A percentile compares a stretch with the other conserved stretches of the same genome.
phyloP scores from a whole-genome alignment of 1,140 invertebrate genomes.

The Cherax quadricarinatus region DNA sequence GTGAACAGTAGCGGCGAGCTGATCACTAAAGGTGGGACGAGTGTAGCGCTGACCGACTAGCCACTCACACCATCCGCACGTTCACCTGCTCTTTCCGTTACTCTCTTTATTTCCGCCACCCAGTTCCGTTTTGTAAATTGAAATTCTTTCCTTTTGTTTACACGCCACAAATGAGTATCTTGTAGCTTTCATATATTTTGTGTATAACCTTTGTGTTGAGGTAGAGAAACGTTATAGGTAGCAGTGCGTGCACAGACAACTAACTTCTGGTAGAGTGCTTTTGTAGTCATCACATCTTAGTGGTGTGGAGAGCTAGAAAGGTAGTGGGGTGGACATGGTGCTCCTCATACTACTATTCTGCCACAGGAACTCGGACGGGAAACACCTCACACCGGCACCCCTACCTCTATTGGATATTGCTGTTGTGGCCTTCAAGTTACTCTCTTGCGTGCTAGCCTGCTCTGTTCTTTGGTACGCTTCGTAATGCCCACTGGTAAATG shows the following conservation, averaged over 20 bases:
- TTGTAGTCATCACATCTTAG: not conserved
- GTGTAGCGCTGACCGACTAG: not conserved
- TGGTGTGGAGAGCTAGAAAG: not conserved
- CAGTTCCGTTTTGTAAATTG: not conserved
- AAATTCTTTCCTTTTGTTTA: not conserved
- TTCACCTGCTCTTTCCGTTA: not conserved
- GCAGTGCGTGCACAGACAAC: too few species aligned
- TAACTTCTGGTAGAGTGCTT: not conserved
- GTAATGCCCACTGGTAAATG: too few species aligned
- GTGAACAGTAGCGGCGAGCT: not conserved
- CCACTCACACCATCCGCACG: too few species aligned
- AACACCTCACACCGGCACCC: too few species aligned
- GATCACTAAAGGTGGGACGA: not conserved
- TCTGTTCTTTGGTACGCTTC: too few species aligned
- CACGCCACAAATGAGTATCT: not conserved
- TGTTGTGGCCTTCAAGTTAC: too few species aligned
- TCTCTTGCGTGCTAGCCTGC: too few species aligned
- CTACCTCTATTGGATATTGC: too few species aligned
- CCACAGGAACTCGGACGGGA: too few species aligned
- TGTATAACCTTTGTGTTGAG: not conserved
- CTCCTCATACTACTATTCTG: too few species aligned
- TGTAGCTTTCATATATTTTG: not conserved
- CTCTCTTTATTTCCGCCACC: not conserved
- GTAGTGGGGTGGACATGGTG: not conserved
- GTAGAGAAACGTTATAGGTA: too few species aligned